Evolutionary conservation across 1,140 invertebrate genomes (phyloP).

Genomic region (Nephila pilipes): DNA sequence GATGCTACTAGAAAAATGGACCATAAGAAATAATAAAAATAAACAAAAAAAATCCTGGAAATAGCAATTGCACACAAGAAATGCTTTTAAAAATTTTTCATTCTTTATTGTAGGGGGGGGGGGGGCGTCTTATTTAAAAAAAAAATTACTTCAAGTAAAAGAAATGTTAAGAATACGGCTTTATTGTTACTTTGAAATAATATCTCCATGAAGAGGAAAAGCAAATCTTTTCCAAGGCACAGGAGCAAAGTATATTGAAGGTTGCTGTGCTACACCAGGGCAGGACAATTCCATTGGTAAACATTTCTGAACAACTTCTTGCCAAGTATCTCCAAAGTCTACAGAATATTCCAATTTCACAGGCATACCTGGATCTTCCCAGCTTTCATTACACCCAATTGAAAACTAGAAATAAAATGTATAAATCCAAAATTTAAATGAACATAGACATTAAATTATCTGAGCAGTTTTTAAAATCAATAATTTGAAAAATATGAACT

Average conservation of each 20-base stretch:
- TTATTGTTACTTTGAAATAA: slow-evolving; percentile 80
- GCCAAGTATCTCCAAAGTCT: slow-evolving; percentile 82
- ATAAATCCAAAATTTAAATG: background rate
- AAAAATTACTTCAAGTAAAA: no score
- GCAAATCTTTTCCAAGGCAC: slow-evolving; percentile 80
- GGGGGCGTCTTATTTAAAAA: no score
- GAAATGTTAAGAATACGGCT: no score
- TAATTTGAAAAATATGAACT: no score
- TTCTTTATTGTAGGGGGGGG: no score
- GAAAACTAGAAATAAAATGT: slow-evolving; percentile 47
- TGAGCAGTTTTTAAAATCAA: no score
- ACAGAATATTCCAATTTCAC: slow-evolving; percentile 82
- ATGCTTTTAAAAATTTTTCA: no score
- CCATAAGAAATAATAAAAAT: no score
- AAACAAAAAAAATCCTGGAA: no score
- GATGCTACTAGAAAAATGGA: no score
- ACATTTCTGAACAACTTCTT: slow-evolving; percentile 79
- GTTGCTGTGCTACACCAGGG: slow-evolving; percentile 79
- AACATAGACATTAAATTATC: no score
- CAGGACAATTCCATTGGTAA: slow-evolving; percentile 80
- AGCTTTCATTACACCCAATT: slow-evolving; percentile 75
- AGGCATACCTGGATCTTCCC: slow-evolving; percentile 73
- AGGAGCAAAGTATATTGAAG: slow-evolving; percentile 79
- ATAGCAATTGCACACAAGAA: no score
- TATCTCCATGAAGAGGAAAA: slow-evolving; percentile 80